These are phyloP conservation scores for Danionella dracula DNA, from an alignment of 2,797 vertebrate species.

Conservation along the genomic window DNA sequence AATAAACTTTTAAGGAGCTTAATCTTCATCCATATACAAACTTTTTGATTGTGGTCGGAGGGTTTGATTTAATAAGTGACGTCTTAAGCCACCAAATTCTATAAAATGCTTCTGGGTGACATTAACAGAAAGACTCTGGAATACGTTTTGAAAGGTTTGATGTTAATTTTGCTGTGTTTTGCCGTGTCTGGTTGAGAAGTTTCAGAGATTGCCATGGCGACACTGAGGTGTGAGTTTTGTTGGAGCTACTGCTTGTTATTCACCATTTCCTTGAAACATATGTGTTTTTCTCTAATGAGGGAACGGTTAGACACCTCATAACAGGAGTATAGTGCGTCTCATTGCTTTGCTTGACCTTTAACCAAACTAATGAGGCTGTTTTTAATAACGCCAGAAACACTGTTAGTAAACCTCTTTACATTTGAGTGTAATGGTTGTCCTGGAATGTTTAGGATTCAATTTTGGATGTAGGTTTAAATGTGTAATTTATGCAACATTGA, in stretches of 20 bases:
- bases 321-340: background rate
- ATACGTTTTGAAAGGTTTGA: background rate
- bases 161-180: background rate
- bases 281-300: slow-evolving; percentile 28
- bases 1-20: background rate
- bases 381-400: background rate
- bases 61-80: background rate
- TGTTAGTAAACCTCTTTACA: background rate
- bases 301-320: background rate
- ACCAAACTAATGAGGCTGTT: background rate
- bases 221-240: slow-evolving; percentile 8
- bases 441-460: too few relatives aligned
- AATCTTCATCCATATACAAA: background rate
- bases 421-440: background rate
- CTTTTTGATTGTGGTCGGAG: too few relatives aligned
- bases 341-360: slow-evolving; percentile 7
- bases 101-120: background rate
- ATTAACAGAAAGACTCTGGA: too few relatives aligned
- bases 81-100: background rate
- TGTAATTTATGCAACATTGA: too few relatives aligned
- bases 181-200: background rate
- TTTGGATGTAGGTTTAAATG: too few relatives aligned
- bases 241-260: slow-evolving; percentile 19
- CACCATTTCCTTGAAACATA: background rate
- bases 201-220: slow-evolving; percentile 14